phyloP scores from a whole-genome alignment of 2,888 invertebrate genomes.

The Antheraea assamensis region DNA sequence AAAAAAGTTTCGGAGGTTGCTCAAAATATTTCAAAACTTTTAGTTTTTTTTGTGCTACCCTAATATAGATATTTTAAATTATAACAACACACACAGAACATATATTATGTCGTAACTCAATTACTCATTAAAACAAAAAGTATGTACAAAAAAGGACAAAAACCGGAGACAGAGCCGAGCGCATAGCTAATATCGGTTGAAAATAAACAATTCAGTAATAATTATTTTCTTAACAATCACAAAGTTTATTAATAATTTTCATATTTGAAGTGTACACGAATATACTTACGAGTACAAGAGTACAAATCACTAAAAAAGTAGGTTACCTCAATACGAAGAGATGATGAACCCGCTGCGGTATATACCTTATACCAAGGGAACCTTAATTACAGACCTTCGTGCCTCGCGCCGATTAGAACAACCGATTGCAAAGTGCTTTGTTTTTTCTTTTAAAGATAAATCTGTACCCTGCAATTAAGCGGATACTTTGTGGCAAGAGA shows the following conservation, averaged over 20 bases:
- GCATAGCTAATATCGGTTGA: too few relatives aligned
- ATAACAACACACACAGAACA: too few relatives aligned
- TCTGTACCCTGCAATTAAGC: constrained; percentile 20
- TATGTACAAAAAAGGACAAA: too few relatives aligned
- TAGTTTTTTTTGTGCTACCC: too few relatives aligned
- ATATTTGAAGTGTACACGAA: background rate
- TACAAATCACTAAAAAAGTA: background rate
- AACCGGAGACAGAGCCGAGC: too few relatives aligned
- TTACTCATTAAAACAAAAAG: too few relatives aligned
- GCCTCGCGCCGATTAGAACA: constrained; percentile 48
- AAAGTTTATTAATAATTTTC: background rate
- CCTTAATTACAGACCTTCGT: constrained; percentile 60
- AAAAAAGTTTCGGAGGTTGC: too few relatives aligned
- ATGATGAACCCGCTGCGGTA: constrained; percentile 52
- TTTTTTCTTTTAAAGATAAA: constrained; percentile 31
- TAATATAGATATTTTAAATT: too few relatives aligned
- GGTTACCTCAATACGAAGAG: background rate
- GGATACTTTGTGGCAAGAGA: background rate
- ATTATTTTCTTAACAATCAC: background rate
- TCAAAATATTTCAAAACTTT: too few relatives aligned
- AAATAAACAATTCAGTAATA: too few relatives aligned
- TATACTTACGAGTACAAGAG: background rate
- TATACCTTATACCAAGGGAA: constrained; percentile 39
- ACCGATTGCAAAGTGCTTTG: constrained; percentile 36
- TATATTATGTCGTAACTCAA: too few relatives aligned